Evolutionary conservation across 2,888 invertebrate genomes (phyloP).

Genomic region (Sesia bembeciformis): DNA sequence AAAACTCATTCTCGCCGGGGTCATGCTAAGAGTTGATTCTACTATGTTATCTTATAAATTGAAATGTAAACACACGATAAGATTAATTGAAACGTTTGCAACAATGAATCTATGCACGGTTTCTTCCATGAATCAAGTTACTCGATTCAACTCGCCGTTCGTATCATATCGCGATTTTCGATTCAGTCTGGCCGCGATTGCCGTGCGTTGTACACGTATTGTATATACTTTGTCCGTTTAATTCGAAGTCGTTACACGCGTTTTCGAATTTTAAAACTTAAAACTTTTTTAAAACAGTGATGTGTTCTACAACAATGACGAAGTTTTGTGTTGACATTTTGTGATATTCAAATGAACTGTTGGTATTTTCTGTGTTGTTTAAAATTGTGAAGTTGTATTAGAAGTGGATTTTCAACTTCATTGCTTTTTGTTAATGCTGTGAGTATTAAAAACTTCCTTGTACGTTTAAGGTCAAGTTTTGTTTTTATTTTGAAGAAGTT

Average conservation of each 20-base stretch:
- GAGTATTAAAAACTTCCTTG: constrained; percentile 3
- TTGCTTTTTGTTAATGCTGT: constrained; percentile 27
- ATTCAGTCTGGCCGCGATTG: constrained; percentile 6
- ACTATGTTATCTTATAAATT: too few relatives aligned
- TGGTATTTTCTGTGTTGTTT: neutral
- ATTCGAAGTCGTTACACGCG: constrained; percentile 10
- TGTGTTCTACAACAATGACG: constrained; percentile 38
- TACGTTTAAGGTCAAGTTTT: too few relatives aligned
- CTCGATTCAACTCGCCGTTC: neutral
- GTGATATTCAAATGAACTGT: constrained; percentile 23
- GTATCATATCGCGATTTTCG: constrained; percentile 1
- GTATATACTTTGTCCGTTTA: constrained; percentile 1
- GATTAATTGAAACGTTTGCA: too few relatives aligned
- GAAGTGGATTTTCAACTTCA: constrained; percentile 41
- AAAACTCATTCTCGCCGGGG: too few relatives aligned
- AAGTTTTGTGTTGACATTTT: constrained; percentile 30
- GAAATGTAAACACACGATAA: too few relatives aligned
- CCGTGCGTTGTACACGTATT: constrained; percentile 2
- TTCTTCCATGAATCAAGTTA: neutral
- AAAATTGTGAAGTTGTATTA: constrained; percentile 2
- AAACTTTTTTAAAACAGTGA: constrained; percentile 33
- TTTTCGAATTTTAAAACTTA: constrained; percentile 28
- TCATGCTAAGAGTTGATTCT: too few relatives aligned
- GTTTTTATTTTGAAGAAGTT: too few relatives aligned
- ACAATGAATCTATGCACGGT: neutral